phyloP scores from a whole-genome alignment of 2,888 invertebrate genomes.

The Dendrolimus houi region DNA sequence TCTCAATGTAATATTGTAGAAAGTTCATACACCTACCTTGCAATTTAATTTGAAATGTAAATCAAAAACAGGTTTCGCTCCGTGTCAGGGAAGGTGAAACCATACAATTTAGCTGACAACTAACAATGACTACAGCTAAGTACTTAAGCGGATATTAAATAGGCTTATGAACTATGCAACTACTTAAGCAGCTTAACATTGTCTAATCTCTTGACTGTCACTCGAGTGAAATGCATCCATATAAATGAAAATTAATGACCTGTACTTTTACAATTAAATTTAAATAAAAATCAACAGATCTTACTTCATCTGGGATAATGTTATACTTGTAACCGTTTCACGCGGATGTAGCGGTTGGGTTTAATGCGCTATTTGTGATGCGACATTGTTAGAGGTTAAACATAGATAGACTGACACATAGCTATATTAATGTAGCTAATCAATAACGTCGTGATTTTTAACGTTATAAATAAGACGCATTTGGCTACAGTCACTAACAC shows the following conservation, averaged over 20 bases:
- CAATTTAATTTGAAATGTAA: background rate
- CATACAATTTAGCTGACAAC: background rate
- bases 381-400: too few relatives aligned
- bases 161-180: background rate
- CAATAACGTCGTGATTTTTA: too few relatives aligned
- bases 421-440: too few relatives aligned
- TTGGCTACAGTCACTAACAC: too few relatives aligned
- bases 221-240: background rate
- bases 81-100: background rate
- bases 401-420: too few relatives aligned
- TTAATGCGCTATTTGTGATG: too few relatives aligned
- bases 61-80: background rate
- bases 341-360: too few relatives aligned
- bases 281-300: slow-evolving; percentile 1
- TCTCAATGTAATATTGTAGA: background rate
- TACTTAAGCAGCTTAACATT: background rate
- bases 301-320: too few relatives aligned
- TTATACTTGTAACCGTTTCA: too few relatives aligned
- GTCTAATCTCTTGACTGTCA: background rate
- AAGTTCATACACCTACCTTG: background rate
- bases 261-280: too few relatives aligned
- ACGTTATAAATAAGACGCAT: too few relatives aligned
- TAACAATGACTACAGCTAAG: background rate
- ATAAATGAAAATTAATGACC: background rate
- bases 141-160: background rate